phyloP scores from a whole-genome alignment of 2,113 vertebrate genomes.

The Copsychus sechellarum region DNA sequence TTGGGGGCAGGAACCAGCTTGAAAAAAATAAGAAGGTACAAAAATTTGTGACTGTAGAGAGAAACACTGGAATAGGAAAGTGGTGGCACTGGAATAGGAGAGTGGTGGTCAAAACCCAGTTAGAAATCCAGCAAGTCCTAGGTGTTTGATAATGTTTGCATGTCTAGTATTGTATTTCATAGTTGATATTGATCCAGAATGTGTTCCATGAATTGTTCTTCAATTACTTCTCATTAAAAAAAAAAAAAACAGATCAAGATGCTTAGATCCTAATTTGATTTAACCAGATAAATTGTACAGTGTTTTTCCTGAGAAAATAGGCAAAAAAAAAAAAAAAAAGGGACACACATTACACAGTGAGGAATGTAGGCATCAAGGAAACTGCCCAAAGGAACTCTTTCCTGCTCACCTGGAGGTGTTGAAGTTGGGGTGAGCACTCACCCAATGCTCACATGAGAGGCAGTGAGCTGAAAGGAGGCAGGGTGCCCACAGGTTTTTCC shows the following conservation, averaged over 20 bases:
- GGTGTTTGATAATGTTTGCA: not conserved
- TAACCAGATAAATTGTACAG: not conserved
- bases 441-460: rapidly evolving
- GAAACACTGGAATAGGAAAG: not conserved
- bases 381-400: not conserved
- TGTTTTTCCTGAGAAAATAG: not conserved
- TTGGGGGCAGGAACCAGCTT: not conserved
- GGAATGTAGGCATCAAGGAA: not conserved
- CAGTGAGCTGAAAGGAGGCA: not conserved
- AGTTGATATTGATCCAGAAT: not conserved
- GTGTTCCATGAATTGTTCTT: not conserved
- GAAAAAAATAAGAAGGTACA: not conserved
- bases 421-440: not conserved
- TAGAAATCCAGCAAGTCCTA: not conserved
- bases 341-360: not conserved
- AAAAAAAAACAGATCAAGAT: not conserved
- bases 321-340: not conserved
- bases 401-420: not conserved
- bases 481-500: not conserved
- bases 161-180: not conserved
- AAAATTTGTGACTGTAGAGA: not conserved
- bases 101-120: not conserved
- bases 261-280: not conserved
- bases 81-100: not conserved
- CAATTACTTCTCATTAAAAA: not conserved